A percentile compares a stretch with the other conserved stretches of the same genome.
phyloP scores from a whole-genome alignment of 2,888 invertebrate genomes.

The Ganaspis brasiliensis region DNA sequence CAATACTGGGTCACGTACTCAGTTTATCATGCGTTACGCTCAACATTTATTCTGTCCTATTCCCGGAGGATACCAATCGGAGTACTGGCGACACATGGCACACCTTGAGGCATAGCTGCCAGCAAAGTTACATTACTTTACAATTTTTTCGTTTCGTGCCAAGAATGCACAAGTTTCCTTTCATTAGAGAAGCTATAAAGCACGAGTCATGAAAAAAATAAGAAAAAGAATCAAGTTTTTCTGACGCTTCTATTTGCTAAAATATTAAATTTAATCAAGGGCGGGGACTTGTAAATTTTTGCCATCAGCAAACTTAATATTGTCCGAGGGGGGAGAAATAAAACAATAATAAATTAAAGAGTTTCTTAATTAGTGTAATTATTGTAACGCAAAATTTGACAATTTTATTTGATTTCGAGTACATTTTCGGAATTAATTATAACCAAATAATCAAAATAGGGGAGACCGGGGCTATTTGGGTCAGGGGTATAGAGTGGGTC shows the following conservation, averaged over 20 bases:
- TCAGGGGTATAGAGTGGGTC: no score
- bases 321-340: no score
- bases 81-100: slow-evolving; percentile 36
- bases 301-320: no score
- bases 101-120: slow-evolving; percentile 26
- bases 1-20: slow-evolving; percentile 64
- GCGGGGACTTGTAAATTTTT: no score
- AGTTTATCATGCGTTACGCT: slow-evolving; percentile 57
- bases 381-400: no score
- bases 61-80: slow-evolving; percentile 52
- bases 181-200: slow-evolving; percentile 8
- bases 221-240: neutral
- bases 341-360: no score
- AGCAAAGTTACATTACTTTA: slow-evolving; percentile 16
- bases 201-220: slow-evolving; percentile 1
- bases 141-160: slow-evolving; percentile 10
- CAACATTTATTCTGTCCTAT: slow-evolving; percentile 52
- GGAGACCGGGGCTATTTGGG: no score
- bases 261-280: no score
- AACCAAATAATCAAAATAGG: no score
- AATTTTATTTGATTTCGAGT: no score
- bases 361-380: no score
- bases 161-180: slow-evolving; percentile 12
- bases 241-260: neutral
- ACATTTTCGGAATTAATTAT: no score